Evolutionary conservation across 2,888 invertebrate species (phyloP).

Genomic region (Nemotelus pantherinus): DNA sequence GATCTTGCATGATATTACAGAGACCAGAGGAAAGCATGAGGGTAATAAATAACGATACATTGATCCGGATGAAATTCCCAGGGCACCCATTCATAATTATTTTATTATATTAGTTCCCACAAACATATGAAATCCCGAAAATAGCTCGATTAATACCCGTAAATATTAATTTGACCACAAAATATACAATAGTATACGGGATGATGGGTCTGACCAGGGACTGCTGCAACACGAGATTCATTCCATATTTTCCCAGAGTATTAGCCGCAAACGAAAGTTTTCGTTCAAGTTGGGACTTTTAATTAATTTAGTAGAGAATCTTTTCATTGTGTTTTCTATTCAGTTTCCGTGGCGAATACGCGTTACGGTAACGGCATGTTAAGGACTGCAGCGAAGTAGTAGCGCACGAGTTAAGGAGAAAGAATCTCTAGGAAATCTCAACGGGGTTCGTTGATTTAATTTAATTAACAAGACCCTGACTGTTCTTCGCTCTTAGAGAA

Average conservation of each 20-base stretch:
- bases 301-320: conserved; percentile 44
- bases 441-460: conserved; percentile 43
- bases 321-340: conserved; percentile 42
- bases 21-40: too few species aligned
- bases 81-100: too few species aligned
- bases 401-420: not conserved
- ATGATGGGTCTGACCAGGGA: not conserved
- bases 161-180: conserved; percentile 5
- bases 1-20: too few species aligned
- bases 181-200: conserved; percentile 1
- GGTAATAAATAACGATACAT: too few species aligned
- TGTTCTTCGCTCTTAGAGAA: not conserved
- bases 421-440: conserved; percentile 38
- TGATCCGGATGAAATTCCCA: too few species aligned
- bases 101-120: too few species aligned
- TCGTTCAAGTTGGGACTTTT: conserved; percentile 41
- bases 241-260: conserved; percentile 19
- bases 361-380: conserved; percentile 19
- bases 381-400: not conserved
- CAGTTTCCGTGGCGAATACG: conserved; percentile 22
- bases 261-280: conserved; percentile 40
- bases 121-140: too few species aligned
- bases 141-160: too few species aligned
- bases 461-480: conserved; percentile 41
- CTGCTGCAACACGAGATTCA: not conserved